Conservation (phyloP, 2,113 vertebrate genomes). For the Thamnophis sirtalis region DNA sequence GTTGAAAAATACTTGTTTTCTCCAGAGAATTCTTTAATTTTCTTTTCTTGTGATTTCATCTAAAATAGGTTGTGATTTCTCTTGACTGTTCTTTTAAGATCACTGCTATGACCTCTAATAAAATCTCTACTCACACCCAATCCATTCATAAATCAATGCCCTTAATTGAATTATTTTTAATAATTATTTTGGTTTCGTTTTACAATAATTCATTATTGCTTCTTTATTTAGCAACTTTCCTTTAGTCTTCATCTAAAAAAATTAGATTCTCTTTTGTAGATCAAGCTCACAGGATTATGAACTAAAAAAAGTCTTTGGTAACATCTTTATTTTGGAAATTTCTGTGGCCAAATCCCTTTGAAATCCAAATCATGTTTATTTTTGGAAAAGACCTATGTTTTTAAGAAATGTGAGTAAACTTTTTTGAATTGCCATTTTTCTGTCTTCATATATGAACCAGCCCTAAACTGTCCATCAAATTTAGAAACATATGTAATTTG, state of each 20-base stretch:
- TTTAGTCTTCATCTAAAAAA: neutral
- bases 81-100: neutral
- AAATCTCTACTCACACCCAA: neutral
- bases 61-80: neutral
- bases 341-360: neutral
- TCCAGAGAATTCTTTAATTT: neutral
- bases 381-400: neutral
- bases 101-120: neutral
- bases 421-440: neutral
- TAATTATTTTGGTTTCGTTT: neutral
- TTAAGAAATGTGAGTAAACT: neutral
- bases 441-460: neutral
- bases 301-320: neutral
- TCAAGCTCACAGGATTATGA: neutral
- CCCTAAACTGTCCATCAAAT: neutral
- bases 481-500: neutral
- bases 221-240: neutral
- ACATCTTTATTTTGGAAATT: neutral
- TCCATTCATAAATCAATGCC: neutral
- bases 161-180: neutral
- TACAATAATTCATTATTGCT: neutral
- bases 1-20: neutral
- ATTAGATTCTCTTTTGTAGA: neutral
- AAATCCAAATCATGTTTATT: neutral
- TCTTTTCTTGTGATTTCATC: neutral